Evolutionary conservation across 2,113 vertebrate species (phyloP).

Genomic region (Pipra filicauda): DNA sequence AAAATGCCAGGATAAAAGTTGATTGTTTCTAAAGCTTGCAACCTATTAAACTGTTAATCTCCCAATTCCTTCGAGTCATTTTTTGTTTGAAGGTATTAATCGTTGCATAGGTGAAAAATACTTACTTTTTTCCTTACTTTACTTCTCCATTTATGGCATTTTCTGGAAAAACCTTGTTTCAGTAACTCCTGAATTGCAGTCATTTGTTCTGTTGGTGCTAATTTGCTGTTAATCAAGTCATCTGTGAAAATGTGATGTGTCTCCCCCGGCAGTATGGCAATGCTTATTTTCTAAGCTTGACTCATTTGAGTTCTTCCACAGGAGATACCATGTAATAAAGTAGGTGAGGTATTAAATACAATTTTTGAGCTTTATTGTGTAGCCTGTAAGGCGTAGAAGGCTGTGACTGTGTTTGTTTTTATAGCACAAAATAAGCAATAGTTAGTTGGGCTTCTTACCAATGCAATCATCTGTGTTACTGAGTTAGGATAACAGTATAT

Average conservation of each 20-base stretch:
- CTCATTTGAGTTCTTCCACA: constrained; percentile 59
- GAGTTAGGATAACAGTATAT: neutral
- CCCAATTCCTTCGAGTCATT: constrained; percentile 13
- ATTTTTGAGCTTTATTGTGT: neutral
- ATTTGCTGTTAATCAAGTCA: constrained; percentile 83
- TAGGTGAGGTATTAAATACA: constrained; percentile 63
- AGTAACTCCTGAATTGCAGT: constrained; percentile 54
- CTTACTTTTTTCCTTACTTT: neutral
- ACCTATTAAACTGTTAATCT: constrained; percentile 52
- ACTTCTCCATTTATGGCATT: constrained; percentile 15
- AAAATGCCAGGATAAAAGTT: constrained; percentile 19
- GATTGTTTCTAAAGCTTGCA: constrained; percentile 46
- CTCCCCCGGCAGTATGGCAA: constrained; percentile 65
- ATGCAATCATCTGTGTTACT: neutral
- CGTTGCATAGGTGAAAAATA: constrained; percentile 39
- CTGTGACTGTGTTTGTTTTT: neutral
- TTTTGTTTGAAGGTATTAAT: constrained; percentile 53
- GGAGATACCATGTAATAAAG: constrained; percentile 58
- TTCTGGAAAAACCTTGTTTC: constrained; percentile 47
- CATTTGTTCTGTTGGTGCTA: constrained; percentile 73
- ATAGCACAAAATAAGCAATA: neutral
- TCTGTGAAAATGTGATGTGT: constrained; percentile 73
- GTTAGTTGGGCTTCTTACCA: neutral
- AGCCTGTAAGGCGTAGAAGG: neutral
- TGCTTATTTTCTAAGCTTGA: constrained; percentile 69